Percentiles rank a stretch among this genome's conserved stretches.
phyloP scores from a whole-genome alignment of 2,888 invertebrate genomes.

The Luperina testacea region DNA sequence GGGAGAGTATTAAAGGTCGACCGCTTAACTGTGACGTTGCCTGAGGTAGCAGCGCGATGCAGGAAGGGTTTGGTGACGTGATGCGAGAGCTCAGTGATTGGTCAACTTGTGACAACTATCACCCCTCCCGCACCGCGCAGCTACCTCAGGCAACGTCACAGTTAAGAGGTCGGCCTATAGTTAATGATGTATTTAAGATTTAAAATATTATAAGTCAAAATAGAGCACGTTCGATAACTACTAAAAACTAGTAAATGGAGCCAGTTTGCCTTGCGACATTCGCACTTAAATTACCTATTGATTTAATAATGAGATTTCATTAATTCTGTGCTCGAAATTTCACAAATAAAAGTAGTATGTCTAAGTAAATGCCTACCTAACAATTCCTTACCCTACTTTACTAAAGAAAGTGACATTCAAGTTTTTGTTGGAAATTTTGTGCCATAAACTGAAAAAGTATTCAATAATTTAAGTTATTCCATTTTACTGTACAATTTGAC shows the following conservation, averaged over 20 bases:
- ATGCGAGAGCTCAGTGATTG: too few relatives aligned
- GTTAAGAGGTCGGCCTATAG: too few relatives aligned
- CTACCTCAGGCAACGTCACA: too few relatives aligned
- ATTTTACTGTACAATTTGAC: slow-evolving; percentile 25
- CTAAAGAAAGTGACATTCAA: neutral
- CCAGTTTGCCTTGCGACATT: neutral
- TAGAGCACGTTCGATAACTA: neutral
- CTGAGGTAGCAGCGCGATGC: too few relatives aligned
- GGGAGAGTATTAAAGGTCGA: neutral
- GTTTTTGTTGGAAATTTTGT: slow-evolving; percentile 17
- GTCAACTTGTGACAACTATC: too few relatives aligned
- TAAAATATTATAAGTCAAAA: neutral
- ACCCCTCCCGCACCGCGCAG: too few relatives aligned
- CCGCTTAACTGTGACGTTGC: too few relatives aligned
- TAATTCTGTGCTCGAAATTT: neutral
- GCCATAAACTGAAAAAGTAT: slow-evolving; percentile 14
- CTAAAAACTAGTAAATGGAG: too few relatives aligned
- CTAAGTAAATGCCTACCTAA: neutral
- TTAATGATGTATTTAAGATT: slow-evolving; percentile 5
- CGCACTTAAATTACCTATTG: neutral
- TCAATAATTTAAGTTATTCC: neutral
- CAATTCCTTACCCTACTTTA: neutral
- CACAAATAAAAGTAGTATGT: neutral
- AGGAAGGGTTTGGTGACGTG: too few relatives aligned
- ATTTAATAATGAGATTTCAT: neutral